Evolutionary conservation across 2,888 invertebrate species (phyloP), one percentile per base, ranked within the genome.

Genomic region (Drosophila prostipennis): DNA sequence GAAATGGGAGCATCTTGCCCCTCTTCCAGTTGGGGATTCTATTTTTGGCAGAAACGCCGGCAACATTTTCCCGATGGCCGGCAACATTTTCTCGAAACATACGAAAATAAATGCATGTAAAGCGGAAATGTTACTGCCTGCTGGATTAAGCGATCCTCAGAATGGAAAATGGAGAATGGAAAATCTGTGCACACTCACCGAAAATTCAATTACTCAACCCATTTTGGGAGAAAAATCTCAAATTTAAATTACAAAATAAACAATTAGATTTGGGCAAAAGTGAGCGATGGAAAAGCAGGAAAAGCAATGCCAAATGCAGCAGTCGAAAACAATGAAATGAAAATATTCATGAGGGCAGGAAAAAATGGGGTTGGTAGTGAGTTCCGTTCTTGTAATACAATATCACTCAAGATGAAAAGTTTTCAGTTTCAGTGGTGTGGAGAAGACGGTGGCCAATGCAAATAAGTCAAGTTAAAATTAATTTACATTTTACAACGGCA

Each of bases 221-320:
- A 46, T 54, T 39, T 59, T 34, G 13, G 16, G 19, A 39, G 34
- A 69, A 79, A 79, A 70, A 84, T 74, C 77, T 80, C 39, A 19
- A 46, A 87, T 80, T 85, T 85, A 82, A 85, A 85, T 85, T 80
- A 87, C 85, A 85, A 83, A 87, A 80, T 83, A 83, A 84, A 85
- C 83, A 85, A 87, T 87, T 85, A 85, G 76, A 85, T 80, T 76
- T 70, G 71, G 11, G 11, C 29, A 39, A 80, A 72, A 74, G 76
- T 74, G 75, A 75, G 68, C 61, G 36, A 42, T 46, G 43, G 39
- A 36, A 42, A 55, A 39, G 34, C 32, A 26, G 19, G 26, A 26
- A 26, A 26, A 29, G 29, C 36, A 34, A 48, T 77, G 83, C 76
- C 79, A 81, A 59, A 45, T 53, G 63, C 80, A 80, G 80, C 46